These are phyloP conservation scores for Cinclus cinclus DNA, from an alignment of 2,113 vertebrate genomes.

Conservation along the genomic window DNA sequence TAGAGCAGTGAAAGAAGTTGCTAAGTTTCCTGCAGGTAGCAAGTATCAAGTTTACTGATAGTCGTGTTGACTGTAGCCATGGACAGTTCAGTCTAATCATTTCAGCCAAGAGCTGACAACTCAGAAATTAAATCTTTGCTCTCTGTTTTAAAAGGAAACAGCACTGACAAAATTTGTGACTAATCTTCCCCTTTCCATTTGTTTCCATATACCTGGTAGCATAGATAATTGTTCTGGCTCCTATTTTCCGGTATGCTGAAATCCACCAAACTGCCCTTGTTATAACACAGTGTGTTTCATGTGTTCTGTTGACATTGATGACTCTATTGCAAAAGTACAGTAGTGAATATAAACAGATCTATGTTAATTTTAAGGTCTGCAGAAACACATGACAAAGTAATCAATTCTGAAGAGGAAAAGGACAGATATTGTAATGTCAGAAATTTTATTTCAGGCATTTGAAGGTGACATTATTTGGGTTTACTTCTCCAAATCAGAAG, in stretches of 20 bases:
- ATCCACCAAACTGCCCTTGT: neutral
- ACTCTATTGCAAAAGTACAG: neutral
- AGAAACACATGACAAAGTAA: neutral
- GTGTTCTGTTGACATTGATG: neutral
- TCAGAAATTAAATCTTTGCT: neutral
- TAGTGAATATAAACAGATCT: slow-evolving; percentile 32
- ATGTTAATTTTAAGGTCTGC: slow-evolving; percentile 33
- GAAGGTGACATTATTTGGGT: neutral
- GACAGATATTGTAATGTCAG: neutral
- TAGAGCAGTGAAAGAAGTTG: neutral
- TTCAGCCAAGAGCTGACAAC: neutral
- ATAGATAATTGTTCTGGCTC: neutral
- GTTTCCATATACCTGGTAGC: neutral
- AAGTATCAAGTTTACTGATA: neutral
- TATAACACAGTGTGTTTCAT: neutral
- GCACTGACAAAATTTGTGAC: neutral
- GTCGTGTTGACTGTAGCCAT: neutral
- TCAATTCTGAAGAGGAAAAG: neutral
- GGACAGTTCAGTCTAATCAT: neutral
- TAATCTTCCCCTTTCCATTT: neutral
- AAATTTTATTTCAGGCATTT: neutral
- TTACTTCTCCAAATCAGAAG: neutral
- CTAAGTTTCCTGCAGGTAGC: neutral
- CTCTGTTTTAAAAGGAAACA: neutral
- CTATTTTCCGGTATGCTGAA: neutral